Conservation (phyloP, 2,797 vertebrate genomes). For the Chlorospingus flavigularis region DNA sequence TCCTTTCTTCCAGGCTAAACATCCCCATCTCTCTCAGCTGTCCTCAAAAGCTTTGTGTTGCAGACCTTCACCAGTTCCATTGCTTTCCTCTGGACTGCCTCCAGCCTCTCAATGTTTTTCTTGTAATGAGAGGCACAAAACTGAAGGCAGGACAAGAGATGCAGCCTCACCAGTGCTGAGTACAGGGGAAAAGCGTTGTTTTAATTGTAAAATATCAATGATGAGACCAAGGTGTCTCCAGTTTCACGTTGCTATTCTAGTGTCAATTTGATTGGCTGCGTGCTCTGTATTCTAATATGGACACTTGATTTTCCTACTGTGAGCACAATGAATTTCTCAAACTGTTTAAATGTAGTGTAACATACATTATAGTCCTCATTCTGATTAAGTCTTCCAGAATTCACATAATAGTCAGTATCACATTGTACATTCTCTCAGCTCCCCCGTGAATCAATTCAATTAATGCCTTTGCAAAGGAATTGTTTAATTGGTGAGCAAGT, state of each 20-base stretch:
- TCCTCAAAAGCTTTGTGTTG: not conserved
- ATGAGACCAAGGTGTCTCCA: not conserved
- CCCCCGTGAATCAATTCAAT: not conserved
- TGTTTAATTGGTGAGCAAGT: not conserved
- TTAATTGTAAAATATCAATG: not conserved
- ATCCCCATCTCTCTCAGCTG: not conserved
- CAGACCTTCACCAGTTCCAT: not conserved
- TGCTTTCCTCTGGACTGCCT: not conserved
- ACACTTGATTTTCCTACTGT: not conserved
- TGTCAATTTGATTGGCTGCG: not conserved
- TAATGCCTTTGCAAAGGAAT: not conserved
- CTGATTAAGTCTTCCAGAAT: not conserved
- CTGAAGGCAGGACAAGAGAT: not conserved
- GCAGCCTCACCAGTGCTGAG: not conserved
- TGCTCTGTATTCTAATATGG: not conserved
- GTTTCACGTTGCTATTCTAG: not conserved
- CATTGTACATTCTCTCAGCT: not conserved
- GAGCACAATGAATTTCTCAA: not conserved
- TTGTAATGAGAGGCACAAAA: not conserved
- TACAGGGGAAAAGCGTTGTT: not conserved
- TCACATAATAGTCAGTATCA: not conserved
- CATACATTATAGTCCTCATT: not conserved
- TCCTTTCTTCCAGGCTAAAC: not conserved
- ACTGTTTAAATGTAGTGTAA: not conserved
- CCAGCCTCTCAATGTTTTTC: not conserved